Base-by-base conservation (phyloP, 2,113 vertebrate genomes). In the Epinephelus lanceolatus region DNA sequence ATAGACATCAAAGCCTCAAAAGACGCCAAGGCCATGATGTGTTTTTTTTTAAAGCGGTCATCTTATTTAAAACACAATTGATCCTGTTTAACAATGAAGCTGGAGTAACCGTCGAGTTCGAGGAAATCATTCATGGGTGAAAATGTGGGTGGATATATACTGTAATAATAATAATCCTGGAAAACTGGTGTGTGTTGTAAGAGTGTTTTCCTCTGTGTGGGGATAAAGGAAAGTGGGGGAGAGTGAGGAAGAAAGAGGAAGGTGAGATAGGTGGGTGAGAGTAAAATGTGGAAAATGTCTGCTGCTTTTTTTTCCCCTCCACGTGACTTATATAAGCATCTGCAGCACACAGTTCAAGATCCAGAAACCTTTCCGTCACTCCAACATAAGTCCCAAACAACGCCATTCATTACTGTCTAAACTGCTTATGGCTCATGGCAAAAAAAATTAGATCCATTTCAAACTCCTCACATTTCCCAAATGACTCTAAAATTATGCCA, bases 401-500 rank as follows among this genome's bases (percentile, higher is more conserved):
- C 60, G 56, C 78, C 19, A 74, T 78, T 65, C 47, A 67, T 83
- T 73, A 51, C 40, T 51, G n/a, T 40, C 51, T 74, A 70, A 80
- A 84, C 71, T 70, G 81, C 70, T 67, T 45, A 70, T 75, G 21
- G 14, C 77, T 87, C 68, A 68, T n/a, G 37, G 78, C 81, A 62
- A 81, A 72, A 45, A 42, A 84, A 78, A 53, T 57, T 10, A 33
- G 66, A 78, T 60, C 76, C 45, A 80, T 81, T 87, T 87, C 21
- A 78, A 86, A 77, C 65, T 78, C 69, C 47, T 71, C 85, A 80
- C 25, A 65, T 76, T 80, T 40, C 74, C 78, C 40, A 76, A 76
- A 82, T 67, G 57, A 80, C 84, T 61, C 47, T 59, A 40, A 82
- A 86, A 86, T 70, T 12, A 76, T 71, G 71, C 84, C 33, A 81